Percentiles rank a stretch among this genome's conserved stretches.
Conservation (phyloP, 2,888 invertebrate genomes). For the Rhamnusium bicolor region DNA sequence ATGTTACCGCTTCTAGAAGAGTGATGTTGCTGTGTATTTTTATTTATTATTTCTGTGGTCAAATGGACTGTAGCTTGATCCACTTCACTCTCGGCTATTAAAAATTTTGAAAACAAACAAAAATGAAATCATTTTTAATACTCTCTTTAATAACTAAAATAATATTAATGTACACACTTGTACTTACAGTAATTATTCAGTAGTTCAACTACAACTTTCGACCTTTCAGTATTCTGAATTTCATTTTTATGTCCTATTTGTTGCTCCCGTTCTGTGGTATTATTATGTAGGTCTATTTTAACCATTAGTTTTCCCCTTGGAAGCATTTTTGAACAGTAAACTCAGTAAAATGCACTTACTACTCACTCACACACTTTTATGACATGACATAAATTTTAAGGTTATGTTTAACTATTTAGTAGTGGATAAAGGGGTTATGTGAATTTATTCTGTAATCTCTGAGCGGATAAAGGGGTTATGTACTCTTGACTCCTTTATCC, state of each 20-base stretch:
- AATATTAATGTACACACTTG: neutral
- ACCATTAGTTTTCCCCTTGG: neutral
- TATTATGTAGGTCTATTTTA: neutral
- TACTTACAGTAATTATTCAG: neutral
- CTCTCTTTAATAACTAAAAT: neutral
- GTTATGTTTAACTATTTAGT: neutral
- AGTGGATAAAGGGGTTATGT: neutral
- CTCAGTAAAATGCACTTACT: too few relatives aligned
- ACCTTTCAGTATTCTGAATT: neutral
- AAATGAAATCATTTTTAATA: neutral
- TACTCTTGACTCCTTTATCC: neutral
- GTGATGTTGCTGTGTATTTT: neutral
- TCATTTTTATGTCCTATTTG: too few relatives aligned
- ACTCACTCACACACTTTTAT: neutral
- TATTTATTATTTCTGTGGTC: neutral
- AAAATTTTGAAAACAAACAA: neutral
- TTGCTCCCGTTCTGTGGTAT: too few relatives aligned
- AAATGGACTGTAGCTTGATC: neutral
- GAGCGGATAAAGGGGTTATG: neutral
- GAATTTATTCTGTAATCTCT: neutral
- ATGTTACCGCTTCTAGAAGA: neutral
- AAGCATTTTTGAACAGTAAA: neutral
- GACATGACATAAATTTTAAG: neutral
- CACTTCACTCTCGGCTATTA: neutral
- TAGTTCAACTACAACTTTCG: neutral